Base-by-base conservation (phyloP, 2,888 invertebrate species). In the Drymonia ruficornis region DNA sequence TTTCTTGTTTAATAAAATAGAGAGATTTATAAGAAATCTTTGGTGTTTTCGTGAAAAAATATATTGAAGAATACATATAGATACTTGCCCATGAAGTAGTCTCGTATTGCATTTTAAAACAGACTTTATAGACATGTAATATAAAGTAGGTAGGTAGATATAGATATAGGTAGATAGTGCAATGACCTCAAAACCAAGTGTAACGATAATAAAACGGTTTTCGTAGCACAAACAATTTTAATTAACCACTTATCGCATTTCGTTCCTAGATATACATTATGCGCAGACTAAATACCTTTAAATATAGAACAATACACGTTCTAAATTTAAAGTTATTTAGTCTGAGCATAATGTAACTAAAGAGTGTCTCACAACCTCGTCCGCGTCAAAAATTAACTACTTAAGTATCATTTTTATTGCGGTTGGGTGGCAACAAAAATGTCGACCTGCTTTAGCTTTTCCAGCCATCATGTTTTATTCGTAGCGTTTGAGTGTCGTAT, bases 191-290 rank as follows among this genome's bases (percentile, higher is more conserved):
- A 12, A 43, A 3, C 42, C 2, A 11, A 19, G 19, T 23, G 43
- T 40, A 16, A 40, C 40, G 40, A 13, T 43, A 43, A 19, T 43
- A 1, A 19, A 19, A 49, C 44, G 18, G 38, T 50, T 67, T 15
- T 38, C 48, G 45, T 70, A 70, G 70, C 43, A 60, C 65, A 60
- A 51, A 67, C 55, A 68, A 59, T 67, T 67, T 68, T 70, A 67
- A 65, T 58, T 49, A 34, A 23, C 31, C 65, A 68, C 71, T 68
- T 70, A 68, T 48, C 23, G 23, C 6, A 1, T 23, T 23, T 23
- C 7, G 23, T 23, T 23, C 56, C 55, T 52, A 54, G 53, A 38
- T 53, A 55, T 61, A 62, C 49, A 53, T 48, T 55, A 56, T 55
- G 46, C 15, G 18, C 55, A 67, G 65, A 70, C 65, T 65, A 68